A percentile compares a stretch with the other conserved stretches of the same genome.
Evolutionary conservation across 2,113 vertebrate genomes (phyloP).

Genomic region (Podilymbus podiceps): DNA sequence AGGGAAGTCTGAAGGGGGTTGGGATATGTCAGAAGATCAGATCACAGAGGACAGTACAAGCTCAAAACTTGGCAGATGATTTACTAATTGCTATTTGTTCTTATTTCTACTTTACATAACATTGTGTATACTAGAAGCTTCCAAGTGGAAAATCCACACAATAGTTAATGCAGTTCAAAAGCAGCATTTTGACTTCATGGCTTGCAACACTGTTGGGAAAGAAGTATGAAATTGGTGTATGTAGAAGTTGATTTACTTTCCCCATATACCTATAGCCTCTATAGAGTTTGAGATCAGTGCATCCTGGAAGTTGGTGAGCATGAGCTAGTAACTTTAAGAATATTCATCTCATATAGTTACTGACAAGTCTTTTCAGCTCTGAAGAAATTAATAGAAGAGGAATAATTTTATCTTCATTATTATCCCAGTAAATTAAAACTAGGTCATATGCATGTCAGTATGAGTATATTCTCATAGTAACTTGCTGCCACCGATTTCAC

Average conservation of each 20-base stretch:
- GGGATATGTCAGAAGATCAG: neutral
- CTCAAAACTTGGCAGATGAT: neutral
- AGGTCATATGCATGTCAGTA: neutral
- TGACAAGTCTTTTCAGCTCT: neutral
- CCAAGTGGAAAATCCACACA: conserved; percentile 1
- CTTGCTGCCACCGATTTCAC: neutral
- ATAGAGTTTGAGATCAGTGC: neutral
- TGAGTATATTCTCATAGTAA: neutral
- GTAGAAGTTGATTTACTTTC: neutral
- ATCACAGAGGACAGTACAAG: neutral
- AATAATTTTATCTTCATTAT: neutral
- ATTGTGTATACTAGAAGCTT: neutral
- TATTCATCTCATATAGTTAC: neutral
- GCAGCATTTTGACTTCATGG: neutral
- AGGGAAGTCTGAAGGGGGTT: neutral
- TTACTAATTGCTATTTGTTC: conserved; percentile 34
- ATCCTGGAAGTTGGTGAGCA: neutral
- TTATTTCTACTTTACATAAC: neutral
- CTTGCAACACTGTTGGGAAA: neutral
- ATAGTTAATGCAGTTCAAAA: conserved; percentile 20
- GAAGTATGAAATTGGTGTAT: neutral
- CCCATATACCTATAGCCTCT: neutral
- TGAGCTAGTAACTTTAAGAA: neutral
- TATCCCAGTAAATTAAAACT: neutral
- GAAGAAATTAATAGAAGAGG: neutral